Evolutionary conservation across 2,113 vertebrate species (phyloP).

Genomic region (Manacus vitellinus): DNA sequence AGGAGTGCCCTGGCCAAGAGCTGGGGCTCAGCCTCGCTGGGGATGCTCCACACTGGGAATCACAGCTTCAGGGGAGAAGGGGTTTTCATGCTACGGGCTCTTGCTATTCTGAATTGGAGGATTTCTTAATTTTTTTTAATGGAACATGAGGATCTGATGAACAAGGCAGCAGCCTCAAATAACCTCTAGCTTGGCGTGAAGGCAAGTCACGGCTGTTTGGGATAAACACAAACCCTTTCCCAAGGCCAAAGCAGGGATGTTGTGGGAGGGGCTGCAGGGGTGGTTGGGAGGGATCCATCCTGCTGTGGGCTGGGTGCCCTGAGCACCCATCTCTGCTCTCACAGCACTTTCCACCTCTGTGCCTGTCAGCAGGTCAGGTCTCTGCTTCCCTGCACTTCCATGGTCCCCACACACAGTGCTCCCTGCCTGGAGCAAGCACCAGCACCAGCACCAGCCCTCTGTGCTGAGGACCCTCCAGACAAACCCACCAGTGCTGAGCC

Average conservation of each 20-base stretch:
- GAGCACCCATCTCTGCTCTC: background rate
- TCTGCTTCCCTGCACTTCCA: background rate
- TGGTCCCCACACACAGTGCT: fast-evolving
- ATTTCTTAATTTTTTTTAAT: background rate
- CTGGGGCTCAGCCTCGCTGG: background rate
- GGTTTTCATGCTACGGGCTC: background rate
- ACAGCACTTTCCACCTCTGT: fast-evolving
- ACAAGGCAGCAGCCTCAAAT: slow-evolving; percentile 21
- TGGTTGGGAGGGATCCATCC: background rate
- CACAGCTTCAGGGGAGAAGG: fast-evolving
- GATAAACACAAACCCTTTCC: slow-evolving; percentile 29
- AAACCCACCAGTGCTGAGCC: background rate
- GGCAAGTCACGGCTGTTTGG: slow-evolving; percentile 4
- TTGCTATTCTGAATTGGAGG: background rate
- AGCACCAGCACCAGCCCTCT: background rate
- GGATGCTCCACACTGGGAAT: background rate
- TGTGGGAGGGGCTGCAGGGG: background rate
- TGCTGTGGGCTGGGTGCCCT: background rate
- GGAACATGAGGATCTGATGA: slow-evolving; percentile 34
- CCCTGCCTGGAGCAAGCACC: background rate
- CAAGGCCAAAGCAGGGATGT: background rate
- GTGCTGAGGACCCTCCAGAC: background rate
- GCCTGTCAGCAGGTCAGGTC: background rate
- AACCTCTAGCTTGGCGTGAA: slow-evolving; percentile 24
- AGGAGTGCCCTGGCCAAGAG: background rate